phyloP scores from a whole-genome alignment of 2,888 invertebrate genomes.

The Frankliniella fusca region DNA sequence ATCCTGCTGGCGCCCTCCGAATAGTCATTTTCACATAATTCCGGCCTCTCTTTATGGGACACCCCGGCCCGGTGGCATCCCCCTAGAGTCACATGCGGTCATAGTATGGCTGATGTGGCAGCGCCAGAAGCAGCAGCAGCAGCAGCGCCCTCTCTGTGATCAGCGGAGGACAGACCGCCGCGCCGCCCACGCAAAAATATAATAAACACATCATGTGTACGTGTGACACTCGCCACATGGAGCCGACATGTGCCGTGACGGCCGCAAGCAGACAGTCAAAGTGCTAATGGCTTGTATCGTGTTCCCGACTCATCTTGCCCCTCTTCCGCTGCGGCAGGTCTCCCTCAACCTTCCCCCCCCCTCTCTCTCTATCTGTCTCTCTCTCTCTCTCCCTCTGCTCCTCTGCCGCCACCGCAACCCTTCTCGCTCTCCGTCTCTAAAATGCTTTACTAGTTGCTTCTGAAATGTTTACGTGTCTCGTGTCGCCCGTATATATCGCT shows the following conservation, averaged over 20 bases:
- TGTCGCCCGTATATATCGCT: not conserved
- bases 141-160: no score
- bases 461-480: not conserved
- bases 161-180: no score
- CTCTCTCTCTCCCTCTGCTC: not conserved
- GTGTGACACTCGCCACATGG: not conserved
- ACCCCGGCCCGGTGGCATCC: no score
- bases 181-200: not conserved
- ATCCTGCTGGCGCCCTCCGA: no score
- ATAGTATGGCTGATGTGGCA: no score
- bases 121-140: not conserved
- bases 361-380: not conserved
- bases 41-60: no score
- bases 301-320: not conserved
- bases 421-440: not conserved
- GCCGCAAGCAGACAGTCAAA: slow-evolving; percentile 14
- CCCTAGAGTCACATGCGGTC: not conserved
- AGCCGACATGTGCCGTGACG: slow-evolving; percentile 10
- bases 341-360: not conserved
- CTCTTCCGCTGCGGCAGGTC: not conserved
- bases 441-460: slow-evolving; percentile 10
- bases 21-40: no score
- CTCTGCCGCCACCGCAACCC: not conserved
- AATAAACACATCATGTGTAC: not conserved
- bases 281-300: slow-evolving; percentile 22